Percentiles rank a stretch among this genome's conserved stretches.
phyloP scores from a whole-genome alignment of 2,113 vertebrate genomes.

The Zosterops borbonicus region DNA sequence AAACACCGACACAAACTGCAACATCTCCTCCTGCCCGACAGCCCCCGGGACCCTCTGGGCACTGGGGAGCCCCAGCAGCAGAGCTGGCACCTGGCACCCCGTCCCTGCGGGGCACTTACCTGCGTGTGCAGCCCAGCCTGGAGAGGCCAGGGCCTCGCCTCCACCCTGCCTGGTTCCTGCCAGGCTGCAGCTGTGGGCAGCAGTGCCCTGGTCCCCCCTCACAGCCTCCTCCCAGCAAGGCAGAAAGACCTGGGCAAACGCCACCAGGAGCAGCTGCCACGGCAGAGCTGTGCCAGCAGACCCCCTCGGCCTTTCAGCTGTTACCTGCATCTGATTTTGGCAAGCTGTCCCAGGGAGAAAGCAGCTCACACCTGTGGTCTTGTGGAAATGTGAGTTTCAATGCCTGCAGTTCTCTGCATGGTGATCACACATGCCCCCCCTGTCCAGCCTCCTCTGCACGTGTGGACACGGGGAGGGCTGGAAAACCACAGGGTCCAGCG shows the following conservation, averaged over 20 bases:
- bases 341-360: neutral
- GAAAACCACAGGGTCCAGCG: neutral
- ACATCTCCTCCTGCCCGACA: neutral
- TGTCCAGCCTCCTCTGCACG: neutral
- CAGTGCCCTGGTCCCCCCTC: rapidly evolving
- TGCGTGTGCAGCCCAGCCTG: neutral
- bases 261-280: neutral
- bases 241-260: neutral
- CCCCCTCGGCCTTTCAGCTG: neutral
- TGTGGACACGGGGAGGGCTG: rapidly evolving
- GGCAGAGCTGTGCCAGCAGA: neutral
- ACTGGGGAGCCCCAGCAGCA: neutral
- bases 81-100: neutral
- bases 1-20: neutral
- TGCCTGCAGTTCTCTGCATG: neutral
- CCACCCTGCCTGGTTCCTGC: conserved; percentile 11
- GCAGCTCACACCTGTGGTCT: neutral
- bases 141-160: neutral
- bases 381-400: neutral
- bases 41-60: neutral
- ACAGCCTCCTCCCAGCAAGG: neutral
- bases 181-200: neutral
- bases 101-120: neutral
- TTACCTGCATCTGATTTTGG: neutral
- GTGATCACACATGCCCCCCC: rapidly evolving